Evolutionary conservation across 2,113 vertebrate genomes (phyloP).

Genomic region (Lycaon pictus): DNA sequence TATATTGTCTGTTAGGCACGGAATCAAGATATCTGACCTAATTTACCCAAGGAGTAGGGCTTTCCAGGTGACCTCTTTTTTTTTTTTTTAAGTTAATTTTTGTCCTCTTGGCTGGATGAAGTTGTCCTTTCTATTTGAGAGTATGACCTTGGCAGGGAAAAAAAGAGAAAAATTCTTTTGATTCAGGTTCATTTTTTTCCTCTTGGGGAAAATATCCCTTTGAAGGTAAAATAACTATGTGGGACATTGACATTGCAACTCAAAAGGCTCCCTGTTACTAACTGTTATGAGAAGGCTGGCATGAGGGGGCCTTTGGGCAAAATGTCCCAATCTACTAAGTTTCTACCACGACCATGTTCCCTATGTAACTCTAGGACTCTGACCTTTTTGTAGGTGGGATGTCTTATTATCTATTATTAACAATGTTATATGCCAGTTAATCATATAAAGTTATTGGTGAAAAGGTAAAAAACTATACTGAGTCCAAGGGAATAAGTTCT

Average conservation of each 20-base stretch:
- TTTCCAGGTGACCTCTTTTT: background rate
- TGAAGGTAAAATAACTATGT: constrained; percentile 9
- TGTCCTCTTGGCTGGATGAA: constrained; percentile 3
- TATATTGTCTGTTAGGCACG: background rate
- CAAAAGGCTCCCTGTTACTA: background rate
- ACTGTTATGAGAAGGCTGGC: background rate
- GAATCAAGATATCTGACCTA: background rate
- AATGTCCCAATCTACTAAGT: background rate
- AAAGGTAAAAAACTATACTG: background rate
- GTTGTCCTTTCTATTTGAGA: constrained; percentile 39
- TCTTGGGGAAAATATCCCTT: constrained; percentile 11
- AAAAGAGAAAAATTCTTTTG: background rate
- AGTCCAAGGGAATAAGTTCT: background rate
- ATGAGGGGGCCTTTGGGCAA: background rate
- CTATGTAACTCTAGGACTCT: background rate
- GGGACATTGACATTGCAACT: background rate
- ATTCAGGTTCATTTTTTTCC: constrained; percentile 13
- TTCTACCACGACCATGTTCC: background rate
- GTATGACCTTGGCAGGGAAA: background rate
- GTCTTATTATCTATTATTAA: background rate
- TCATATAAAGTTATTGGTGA: background rate
- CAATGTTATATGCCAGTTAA: background rate
- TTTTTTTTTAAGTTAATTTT: constrained; percentile 1
- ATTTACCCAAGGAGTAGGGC: background rate
- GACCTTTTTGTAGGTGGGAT: background rate